Evolutionary conservation across 2,888 invertebrate genomes (phyloP).

Genomic region (Mythimna loreyi): DNA sequence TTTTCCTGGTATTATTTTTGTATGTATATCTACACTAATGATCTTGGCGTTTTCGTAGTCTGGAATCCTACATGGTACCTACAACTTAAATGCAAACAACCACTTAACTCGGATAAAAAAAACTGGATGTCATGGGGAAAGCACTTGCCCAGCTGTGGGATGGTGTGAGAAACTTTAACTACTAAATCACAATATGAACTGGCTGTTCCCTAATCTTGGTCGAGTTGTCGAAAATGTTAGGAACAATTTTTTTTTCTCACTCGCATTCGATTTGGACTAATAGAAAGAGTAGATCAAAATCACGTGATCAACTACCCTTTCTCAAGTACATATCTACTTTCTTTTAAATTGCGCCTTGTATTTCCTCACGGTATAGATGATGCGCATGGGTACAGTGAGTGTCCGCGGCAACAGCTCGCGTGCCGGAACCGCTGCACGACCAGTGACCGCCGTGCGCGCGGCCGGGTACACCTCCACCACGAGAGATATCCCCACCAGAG

Average conservation of each 20-base stretch:
- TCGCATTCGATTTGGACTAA: background rate
- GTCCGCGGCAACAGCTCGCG: constrained; percentile 80
- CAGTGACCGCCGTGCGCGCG: constrained; percentile 99
- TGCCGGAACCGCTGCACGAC: constrained; percentile 91
- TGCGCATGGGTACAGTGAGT: constrained; percentile 83
- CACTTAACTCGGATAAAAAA: background rate
- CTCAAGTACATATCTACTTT: background rate
- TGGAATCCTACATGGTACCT: background rate
- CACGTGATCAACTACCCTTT: background rate
- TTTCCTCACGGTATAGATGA: constrained; percentile 70
- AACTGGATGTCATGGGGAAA: too few species aligned
- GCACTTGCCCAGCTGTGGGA: background rate
- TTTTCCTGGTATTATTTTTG: background rate
- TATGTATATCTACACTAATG: background rate
- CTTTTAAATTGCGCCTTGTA: background rate
- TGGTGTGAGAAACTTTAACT: background rate
- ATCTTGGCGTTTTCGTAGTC: background rate
- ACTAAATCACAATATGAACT: background rate
- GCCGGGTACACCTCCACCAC: constrained; percentile 98
- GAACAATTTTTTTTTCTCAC: too few species aligned
- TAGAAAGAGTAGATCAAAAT: background rate
- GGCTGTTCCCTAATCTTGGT: background rate
- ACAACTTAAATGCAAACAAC: background rate
- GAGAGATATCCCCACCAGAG: constrained; percentile 95
- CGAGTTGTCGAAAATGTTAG: background rate